Evolutionary conservation across 1,140 invertebrate species (phyloP).

Genomic region (Pectinophora gossypiella): DNA sequence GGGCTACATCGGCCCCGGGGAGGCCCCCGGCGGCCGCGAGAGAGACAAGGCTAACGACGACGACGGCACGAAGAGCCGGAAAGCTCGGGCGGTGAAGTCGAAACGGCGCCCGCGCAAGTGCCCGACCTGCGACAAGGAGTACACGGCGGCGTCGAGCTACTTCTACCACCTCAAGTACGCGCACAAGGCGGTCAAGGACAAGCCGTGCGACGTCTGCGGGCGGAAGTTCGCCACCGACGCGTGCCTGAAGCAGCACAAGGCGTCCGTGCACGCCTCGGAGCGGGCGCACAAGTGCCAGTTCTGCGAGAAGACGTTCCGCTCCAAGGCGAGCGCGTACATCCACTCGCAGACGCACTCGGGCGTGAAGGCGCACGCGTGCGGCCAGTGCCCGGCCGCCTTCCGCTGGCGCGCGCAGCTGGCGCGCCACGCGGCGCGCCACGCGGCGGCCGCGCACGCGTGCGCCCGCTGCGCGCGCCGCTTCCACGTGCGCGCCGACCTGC

Average conservation of each 20-base stretch:
- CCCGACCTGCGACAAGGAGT: conserved; percentile 82
- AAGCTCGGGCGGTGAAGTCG: conserved; percentile 49
- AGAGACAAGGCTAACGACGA: too few relatives aligned
- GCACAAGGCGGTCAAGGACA: conserved; percentile 76
- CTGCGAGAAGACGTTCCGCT: conserved; percentile 75
- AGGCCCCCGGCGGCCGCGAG: too few relatives aligned
- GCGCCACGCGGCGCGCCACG: conserved; percentile 70
- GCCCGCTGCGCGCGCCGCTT: conserved; percentile 74
- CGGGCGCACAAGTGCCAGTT: conserved; percentile 68
- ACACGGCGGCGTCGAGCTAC: conserved; percentile 77
- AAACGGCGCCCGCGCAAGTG: conserved; percentile 82
- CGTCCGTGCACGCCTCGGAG: conserved; percentile 66
- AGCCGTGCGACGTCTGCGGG: conserved; percentile 73
- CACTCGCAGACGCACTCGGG: conserved; percentile 69
- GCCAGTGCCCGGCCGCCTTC: conserved; percentile 67
- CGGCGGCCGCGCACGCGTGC: conserved; percentile 69
- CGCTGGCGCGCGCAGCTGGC: conserved; percentile 69
- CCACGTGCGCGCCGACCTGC: conserved; percentile 69
- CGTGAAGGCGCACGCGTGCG: conserved; percentile 71
- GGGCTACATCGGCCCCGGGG: too few relatives aligned
- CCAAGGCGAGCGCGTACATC: conserved; percentile 74
- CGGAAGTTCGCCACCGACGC: conserved; percentile 73
- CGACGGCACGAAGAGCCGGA: conserved; percentile 50
- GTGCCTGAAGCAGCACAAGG: conserved; percentile 43
- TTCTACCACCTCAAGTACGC: conserved; percentile 78